A percentile compares a stretch with the other conserved stretches of the same genome.
These are phyloP conservation scores for Crossocerus cetratus DNA, from an alignment of 2,888 invertebrate species.

Conservation along the genomic window DNA sequence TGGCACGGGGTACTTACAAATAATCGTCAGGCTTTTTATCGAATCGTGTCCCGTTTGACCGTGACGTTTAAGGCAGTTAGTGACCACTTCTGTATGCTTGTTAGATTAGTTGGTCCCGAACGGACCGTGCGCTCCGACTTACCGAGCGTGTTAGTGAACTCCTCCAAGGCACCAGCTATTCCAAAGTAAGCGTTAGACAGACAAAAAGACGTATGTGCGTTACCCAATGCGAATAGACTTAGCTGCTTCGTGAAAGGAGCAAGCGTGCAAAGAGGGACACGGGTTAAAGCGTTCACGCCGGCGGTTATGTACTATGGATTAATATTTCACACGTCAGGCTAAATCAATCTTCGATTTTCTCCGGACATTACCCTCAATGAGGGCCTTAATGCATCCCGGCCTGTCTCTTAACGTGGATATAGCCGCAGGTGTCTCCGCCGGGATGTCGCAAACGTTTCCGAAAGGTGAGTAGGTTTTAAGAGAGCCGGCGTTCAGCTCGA, in stretches of 20 bases:
- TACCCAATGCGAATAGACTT: slow-evolving; percentile 34
- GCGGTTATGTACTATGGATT: slow-evolving; percentile 25
- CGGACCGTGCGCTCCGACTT: slow-evolving; percentile 55
- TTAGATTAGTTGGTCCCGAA: too few relatives aligned
- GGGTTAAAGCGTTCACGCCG: background rate
- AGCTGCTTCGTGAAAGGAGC: slow-evolving; percentile 5
- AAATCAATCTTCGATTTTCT: slow-evolving; percentile 27
- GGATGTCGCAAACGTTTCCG: slow-evolving; percentile 51
- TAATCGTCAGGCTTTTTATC: slow-evolving; percentile 13
- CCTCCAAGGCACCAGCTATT: slow-evolving; percentile 72
- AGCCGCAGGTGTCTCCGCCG: slow-evolving; percentile 47
- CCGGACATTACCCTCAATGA: slow-evolving; percentile 27
- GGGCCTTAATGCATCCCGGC: slow-evolving; percentile 41
- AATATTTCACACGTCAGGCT: slow-evolving; percentile 35
- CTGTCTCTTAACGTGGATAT: slow-evolving; percentile 27
- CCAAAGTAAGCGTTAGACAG: slow-evolving; percentile 50
- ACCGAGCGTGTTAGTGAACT: slow-evolving; percentile 74
- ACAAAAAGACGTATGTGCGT: slow-evolving; percentile 44
- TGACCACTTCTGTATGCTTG: too few relatives aligned
- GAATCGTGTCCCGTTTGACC: background rate
- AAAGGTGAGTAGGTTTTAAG: slow-evolving; percentile 57
- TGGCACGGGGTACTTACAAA: slow-evolving; percentile 42
- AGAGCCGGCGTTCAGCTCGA: slow-evolving; percentile 22
- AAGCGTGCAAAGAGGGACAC: background rate
- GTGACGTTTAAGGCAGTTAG: slow-evolving; percentile 8